Conservation (phyloP, 2,797 vertebrate species). For the Esox masquinongy region DNA sequence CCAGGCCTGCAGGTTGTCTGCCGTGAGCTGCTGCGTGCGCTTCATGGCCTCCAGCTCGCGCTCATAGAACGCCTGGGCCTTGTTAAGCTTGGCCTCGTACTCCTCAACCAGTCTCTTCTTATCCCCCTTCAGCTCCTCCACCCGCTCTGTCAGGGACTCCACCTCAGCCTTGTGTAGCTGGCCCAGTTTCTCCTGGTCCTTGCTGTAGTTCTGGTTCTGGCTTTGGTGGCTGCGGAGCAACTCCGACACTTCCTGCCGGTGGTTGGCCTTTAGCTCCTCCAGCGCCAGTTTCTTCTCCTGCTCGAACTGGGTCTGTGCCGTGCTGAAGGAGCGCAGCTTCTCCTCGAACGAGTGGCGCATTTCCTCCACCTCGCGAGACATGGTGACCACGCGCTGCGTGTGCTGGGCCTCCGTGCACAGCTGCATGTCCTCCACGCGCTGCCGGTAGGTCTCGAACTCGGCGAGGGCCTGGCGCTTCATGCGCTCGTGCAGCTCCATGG, state of each 20-base stretch:
- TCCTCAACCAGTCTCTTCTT: slow-evolving; percentile 93
- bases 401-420: slow-evolving; percentile 72
- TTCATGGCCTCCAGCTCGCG: slow-evolving; percentile 96
- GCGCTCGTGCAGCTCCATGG: slow-evolving; percentile 92
- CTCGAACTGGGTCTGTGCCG: slow-evolving; percentile 89
- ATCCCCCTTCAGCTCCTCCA: slow-evolving; percentile 89
- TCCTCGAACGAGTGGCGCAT: slow-evolving; percentile 96
- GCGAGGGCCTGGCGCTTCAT: slow-evolving; percentile 94
- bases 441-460: slow-evolving; percentile 95
- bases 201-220: slow-evolving; percentile 87
- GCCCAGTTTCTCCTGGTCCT: slow-evolving; percentile 90
- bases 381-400: slow-evolving; percentile 92
- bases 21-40: slow-evolving; percentile 93
- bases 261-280: slow-evolving; percentile 86
- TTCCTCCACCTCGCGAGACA: slow-evolving; percentile 97
- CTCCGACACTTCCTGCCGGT: slow-evolving; percentile 91
- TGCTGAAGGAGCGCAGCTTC: slow-evolving; percentile 86
- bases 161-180: slow-evolving; percentile 83
- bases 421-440: slow-evolving; percentile 94
- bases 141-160: slow-evolving; percentile 84
- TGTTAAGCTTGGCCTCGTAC: slow-evolving; percentile 92
- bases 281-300: slow-evolving; percentile 88
- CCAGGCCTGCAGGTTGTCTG: slow-evolving; percentile 91
- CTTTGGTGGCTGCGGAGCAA: slow-evolving; percentile 89
- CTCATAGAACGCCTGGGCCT: slow-evolving; percentile 95